phyloP scores from a whole-genome alignment of 2,797 vertebrate genomes.

The Streptopelia turtur region DNA sequence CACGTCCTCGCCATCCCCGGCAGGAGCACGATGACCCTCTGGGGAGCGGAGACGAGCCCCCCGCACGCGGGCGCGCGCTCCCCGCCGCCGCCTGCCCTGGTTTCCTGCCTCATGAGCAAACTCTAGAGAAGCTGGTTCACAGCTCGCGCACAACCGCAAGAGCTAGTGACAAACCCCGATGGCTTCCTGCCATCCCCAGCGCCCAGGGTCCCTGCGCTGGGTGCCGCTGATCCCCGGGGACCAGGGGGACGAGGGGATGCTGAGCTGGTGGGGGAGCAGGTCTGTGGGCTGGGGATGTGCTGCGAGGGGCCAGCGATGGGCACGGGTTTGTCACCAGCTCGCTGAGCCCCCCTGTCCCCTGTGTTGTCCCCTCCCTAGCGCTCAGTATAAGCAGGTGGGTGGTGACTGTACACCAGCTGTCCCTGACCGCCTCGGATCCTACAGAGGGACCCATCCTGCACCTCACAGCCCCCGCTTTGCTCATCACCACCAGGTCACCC shows the following conservation, averaged over 20 bases:
- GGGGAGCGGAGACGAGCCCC: background rate
- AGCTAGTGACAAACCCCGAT: background rate
- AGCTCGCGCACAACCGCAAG: constrained; percentile 66
- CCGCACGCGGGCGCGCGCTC: background rate
- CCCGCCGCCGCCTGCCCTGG: constrained; percentile 4
- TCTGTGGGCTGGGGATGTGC: accelerated
- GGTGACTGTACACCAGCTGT: accelerated
- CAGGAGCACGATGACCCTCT: accelerated
- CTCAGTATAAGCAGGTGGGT: accelerated
- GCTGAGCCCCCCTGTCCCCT: accelerated
- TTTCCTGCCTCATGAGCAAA: constrained; percentile 70
- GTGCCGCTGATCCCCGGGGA: background rate
- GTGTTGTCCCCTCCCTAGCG: background rate
- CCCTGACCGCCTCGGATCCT: accelerated
- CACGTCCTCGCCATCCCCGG: background rate
- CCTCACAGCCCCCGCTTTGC: accelerated
- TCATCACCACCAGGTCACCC: accelerated
- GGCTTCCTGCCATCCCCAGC: constrained; percentile 50
- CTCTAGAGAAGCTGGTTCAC: background rate
- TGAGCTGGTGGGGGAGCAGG: accelerated
- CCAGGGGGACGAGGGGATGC: background rate
- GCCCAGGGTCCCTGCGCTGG: accelerated
- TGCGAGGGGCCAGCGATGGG: accelerated
- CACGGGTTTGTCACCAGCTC: background rate
- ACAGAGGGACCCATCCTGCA: background rate